phyloP scores from a whole-genome alignment of 1,140 invertebrate species.

The Metopolophium dirhodum region DNA sequence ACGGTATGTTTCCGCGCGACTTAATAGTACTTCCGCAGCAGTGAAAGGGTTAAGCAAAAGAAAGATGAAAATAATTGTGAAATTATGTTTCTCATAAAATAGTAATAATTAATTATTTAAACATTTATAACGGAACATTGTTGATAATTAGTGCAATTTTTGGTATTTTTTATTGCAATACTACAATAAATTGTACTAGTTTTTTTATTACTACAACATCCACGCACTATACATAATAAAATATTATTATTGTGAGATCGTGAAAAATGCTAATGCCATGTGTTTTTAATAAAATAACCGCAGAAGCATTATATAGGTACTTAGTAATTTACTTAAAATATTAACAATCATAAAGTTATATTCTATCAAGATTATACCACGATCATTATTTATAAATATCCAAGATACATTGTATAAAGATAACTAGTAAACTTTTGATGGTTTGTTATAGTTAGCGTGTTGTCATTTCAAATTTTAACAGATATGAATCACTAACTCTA shows the following conservation, averaged over 20 bases:
- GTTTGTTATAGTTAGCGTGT: not conserved
- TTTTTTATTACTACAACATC: no score
- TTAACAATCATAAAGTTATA: not conserved
- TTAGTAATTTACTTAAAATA: not conserved
- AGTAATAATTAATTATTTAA: no score
- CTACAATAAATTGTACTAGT: no score
- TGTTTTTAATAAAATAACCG: not conserved
- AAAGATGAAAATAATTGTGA: no score
- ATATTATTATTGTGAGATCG: not conserved
- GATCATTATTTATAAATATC: not conserved
- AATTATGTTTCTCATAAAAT: no score
- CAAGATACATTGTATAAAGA: not conserved
- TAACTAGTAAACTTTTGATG: not conserved
- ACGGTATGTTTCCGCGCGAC: no score
- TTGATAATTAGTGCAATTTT: no score
- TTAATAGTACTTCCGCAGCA: no score
- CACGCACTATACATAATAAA: not conserved
- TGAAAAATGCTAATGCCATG: not conserved
- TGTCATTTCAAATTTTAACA: slow-evolving; percentile 7
- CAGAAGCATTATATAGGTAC: not conserved
- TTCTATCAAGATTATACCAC: not conserved
- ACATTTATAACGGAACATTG: no score
- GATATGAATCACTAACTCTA: not conserved
- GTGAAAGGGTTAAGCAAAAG: no score
- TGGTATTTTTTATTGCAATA: no score